Conservation (phyloP, 2,797 vertebrate genomes). For the Galaxias olidus region DNA sequence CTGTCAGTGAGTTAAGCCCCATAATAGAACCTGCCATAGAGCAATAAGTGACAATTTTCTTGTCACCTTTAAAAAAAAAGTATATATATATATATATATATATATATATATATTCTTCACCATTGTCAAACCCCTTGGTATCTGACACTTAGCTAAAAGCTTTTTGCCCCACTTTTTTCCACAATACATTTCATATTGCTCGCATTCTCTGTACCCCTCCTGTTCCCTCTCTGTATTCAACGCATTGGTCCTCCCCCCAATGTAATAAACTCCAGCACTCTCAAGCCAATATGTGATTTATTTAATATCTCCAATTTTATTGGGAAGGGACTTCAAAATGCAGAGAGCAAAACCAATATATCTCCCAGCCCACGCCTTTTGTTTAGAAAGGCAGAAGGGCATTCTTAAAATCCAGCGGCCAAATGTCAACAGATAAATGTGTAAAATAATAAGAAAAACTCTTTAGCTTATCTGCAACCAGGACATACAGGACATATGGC, state of each 20-base stretch:
- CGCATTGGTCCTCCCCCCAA: slow-evolving; percentile 30
- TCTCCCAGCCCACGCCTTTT: slow-evolving; percentile 20
- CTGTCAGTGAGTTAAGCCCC: slow-evolving; percentile 26
- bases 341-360: slow-evolving; percentile 33
- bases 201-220: slow-evolving; percentile 4
- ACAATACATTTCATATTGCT: slow-evolving; percentile 33
- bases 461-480: slow-evolving; percentile 52
- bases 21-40: slow-evolving; percentile 48
- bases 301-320: slow-evolving; percentile 61
- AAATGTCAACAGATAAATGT: slow-evolving; percentile 53
- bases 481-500: slow-evolving; percentile 17
- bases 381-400: slow-evolving; percentile 36
- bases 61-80: slow-evolving; percentile 60
- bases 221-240: slow-evolving; percentile 25
- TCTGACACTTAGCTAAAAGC: slow-evolving; percentile 58
- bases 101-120: slow-evolving; percentile 13
- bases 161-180: slow-evolving; percentile 47
- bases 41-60: slow-evolving; percentile 52
- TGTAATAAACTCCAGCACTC: slow-evolving; percentile 60
- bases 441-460: slow-evolving; percentile 17
- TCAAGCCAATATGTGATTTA: slow-evolving; percentile 44
- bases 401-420: slow-evolving; percentile 37
- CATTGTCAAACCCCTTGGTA: slow-evolving; percentile 22
- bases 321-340: slow-evolving; percentile 32
- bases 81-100: slow-evolving; percentile 26